Percentiles rank a stretch among this genome's conserved stretches.
phyloP scores from a whole-genome alignment of 2,888 invertebrate species.

The Quadroppia sp. region DNA sequence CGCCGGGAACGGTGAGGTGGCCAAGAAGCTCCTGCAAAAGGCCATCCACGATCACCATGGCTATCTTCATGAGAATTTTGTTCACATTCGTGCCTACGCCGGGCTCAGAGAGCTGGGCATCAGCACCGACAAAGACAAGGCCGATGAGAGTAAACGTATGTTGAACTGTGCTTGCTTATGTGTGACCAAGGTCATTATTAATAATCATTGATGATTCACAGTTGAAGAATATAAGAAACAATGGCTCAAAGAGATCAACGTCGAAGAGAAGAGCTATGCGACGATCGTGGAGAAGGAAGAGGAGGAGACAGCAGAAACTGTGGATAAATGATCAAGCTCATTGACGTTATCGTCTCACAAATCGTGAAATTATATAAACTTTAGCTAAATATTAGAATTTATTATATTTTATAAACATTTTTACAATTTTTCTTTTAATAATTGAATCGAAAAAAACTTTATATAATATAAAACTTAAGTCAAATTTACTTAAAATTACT shows the following conservation, averaged over 20 bases:
- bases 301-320: too few relatives aligned
- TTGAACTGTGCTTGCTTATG: too few relatives aligned
- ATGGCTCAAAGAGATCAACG: slow-evolving; percentile 19
- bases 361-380: too few relatives aligned
- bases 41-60: slow-evolving; percentile 38
- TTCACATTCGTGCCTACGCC: slow-evolving; percentile 38
- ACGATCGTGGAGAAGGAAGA: neutral
- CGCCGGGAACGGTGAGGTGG: slow-evolving; percentile 25
- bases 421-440: too few relatives aligned
- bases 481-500: too few relatives aligned
- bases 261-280: slow-evolving; percentile 18
- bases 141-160: neutral
- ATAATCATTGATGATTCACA: neutral
- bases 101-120: slow-evolving; percentile 37
- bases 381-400: too few relatives aligned
- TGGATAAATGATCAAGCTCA: too few relatives aligned
- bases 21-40: slow-evolving; percentile 40
- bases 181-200: neutral
- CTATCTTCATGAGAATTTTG: slow-evolving; percentile 41
- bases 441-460: too few relatives aligned
- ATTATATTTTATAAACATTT: too few relatives aligned
- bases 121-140: slow-evolving; percentile 19
- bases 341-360: too few relatives aligned
- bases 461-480: too few relatives aligned
- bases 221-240: slow-evolving; percentile 16